Conservation (phyloP, 2,888 invertebrate species). For the Empis stercorea region DNA sequence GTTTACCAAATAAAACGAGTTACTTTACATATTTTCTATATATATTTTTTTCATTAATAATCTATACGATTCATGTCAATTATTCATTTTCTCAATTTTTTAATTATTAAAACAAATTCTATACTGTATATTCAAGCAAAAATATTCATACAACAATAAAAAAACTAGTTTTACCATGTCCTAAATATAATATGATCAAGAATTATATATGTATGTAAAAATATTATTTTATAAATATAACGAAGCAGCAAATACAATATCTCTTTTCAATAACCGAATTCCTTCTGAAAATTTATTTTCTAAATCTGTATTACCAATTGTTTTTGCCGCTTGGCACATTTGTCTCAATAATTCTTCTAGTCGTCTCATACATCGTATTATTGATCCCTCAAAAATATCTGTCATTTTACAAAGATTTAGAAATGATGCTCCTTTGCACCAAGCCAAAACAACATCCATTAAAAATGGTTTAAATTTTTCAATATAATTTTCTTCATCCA, state of each 20-base stretch:
- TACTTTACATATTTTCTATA: too few relatives aligned
- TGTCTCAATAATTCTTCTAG: constrained; percentile 92
- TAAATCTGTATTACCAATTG: constrained; percentile 89
- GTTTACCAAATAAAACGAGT: too few relatives aligned
- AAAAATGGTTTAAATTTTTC: constrained; percentile 85
- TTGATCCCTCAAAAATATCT: constrained; percentile 83
- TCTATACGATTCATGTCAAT: too few relatives aligned
- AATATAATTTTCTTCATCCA: constrained; percentile 85
- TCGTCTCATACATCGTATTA: constrained; percentile 80
- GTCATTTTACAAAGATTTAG: constrained; percentile 90
- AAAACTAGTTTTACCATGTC: too few relatives aligned
- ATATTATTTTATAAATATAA: constrained; percentile 62
- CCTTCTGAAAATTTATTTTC: constrained; percentile 93
- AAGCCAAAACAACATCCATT: constrained; percentile 94
- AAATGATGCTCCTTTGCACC: constrained; percentile 91
- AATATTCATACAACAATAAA: too few relatives aligned
- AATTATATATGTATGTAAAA: background rate
- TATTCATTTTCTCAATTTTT: too few relatives aligned
- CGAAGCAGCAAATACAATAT: constrained; percentile 99
- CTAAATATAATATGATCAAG: too few relatives aligned
- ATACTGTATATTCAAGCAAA: too few relatives aligned
- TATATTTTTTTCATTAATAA: too few relatives aligned
- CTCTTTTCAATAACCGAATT: constrained; percentile 83
- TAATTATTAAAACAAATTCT: too few relatives aligned
- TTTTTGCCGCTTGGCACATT: constrained; percentile 90